A percentile compares a stretch with the other conserved stretches of the same genome.
phyloP scores from a whole-genome alignment of 2,113 vertebrate genomes.

The Gymnorhina tibicen region DNA sequence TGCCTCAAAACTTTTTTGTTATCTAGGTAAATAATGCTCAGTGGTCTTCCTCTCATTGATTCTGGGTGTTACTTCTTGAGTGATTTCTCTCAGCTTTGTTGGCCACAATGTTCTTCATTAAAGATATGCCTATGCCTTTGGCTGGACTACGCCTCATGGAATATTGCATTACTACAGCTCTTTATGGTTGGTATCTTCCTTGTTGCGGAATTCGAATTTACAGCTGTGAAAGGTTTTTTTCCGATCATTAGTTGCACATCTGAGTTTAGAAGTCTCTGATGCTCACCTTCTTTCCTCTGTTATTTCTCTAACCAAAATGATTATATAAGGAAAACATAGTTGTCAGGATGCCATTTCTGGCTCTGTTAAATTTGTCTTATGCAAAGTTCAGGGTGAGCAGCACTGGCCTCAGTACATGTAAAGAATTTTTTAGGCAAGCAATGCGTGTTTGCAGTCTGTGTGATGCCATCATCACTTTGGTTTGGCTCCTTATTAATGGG shows the following conservation, averaged over 20 bases:
- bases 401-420: background rate
- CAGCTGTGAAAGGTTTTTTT: background rate
- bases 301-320: background rate
- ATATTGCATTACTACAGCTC: background rate
- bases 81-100: background rate
- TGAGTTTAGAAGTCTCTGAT: background rate
- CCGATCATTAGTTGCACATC: background rate
- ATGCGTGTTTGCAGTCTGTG: background rate
- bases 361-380: background rate
- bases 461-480: background rate
- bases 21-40: background rate
- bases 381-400: background rate
- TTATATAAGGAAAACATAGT: background rate
- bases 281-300: background rate
- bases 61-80: background rate
- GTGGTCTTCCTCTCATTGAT: background rate
- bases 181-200: background rate
- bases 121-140: background rate
- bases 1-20: constrained; percentile 4
- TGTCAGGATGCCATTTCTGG: background rate
- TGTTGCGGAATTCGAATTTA: background rate
- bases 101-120: background rate
- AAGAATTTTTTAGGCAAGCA: background rate
- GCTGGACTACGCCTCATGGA: background rate
- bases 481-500: background rate